Evolutionary conservation across 2,797 vertebrate genomes (phyloP).

Genomic region (Phalloptychus januarius): DNA sequence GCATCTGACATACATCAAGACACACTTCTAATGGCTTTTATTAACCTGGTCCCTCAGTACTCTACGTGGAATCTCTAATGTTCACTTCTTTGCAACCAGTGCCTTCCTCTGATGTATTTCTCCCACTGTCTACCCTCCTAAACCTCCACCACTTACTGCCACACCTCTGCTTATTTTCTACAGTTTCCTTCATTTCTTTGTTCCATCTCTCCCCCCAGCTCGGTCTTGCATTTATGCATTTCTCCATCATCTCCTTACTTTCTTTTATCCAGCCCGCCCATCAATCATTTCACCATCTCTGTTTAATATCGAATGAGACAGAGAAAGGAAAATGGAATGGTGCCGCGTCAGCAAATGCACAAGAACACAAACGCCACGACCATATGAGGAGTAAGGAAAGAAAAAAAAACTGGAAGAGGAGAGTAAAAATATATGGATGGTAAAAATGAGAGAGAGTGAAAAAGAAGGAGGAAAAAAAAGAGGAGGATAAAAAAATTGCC

Average conservation of each 20-base stretch:
- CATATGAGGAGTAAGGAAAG: background rate
- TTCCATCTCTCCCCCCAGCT: background rate
- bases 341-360: slow-evolving; percentile 64
- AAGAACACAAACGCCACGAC: slow-evolving; percentile 31
- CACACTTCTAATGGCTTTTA: slow-evolving; percentile 31
- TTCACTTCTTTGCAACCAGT: background rate
- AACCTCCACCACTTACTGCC: slow-evolving; percentile 18
- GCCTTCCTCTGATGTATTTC: slow-evolving; percentile 34
- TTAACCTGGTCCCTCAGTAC: slow-evolving; percentile 44
- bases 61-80: slow-evolving; percentile 19
- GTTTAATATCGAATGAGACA: slow-evolving; percentile 56
- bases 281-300: slow-evolving; percentile 65
- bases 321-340: slow-evolving; percentile 30
- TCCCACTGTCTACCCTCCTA: slow-evolving; percentile 13
- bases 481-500: slow-evolving; percentile 38
- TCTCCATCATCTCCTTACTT: slow-evolving; percentile 29
- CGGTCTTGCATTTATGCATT: slow-evolving; percentile 6
- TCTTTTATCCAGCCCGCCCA: slow-evolving; percentile 32
- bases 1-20: slow-evolving; percentile 31
- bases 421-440: slow-evolving; percentile 30
- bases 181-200: slow-evolving; percentile 4
- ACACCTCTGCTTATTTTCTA: slow-evolving; percentile 1
- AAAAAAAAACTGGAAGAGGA: slow-evolving; percentile 1
- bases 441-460: slow-evolving; percentile 28
- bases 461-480: slow-evolving; percentile 25